These are phyloP conservation scores for Sus cebifrons DNA, from an alignment of 2,797 vertebrate species.

Conservation along the genomic window DNA sequence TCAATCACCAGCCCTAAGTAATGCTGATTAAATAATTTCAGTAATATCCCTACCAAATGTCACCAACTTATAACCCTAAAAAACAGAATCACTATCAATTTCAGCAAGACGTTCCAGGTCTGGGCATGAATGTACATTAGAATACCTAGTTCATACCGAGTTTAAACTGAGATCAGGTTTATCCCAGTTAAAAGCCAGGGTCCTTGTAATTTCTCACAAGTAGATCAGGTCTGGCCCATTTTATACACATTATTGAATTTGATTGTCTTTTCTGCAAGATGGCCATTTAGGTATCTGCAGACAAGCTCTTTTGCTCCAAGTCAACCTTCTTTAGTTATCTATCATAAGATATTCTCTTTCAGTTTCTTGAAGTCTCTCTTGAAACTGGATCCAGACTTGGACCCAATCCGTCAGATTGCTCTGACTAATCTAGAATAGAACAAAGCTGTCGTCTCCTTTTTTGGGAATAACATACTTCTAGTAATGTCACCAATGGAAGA, in stretches of 20 bases:
- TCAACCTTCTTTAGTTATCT: neutral
- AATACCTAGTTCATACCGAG: neutral
- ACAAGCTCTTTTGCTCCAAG: neutral
- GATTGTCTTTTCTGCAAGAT: slow-evolving; percentile 33
- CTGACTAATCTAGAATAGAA: neutral
- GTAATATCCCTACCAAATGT: neutral
- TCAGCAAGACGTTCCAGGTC: neutral
- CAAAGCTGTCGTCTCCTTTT: neutral
- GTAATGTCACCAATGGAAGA: neutral
- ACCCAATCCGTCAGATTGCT: neutral
- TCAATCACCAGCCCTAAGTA: neutral
- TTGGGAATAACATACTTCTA: neutral
- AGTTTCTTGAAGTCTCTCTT: neutral
- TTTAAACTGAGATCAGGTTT: neutral
- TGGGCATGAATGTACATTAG: neutral
- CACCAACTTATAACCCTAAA: neutral
- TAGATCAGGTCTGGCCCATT: neutral
- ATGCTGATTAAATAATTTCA: slow-evolving; percentile 8
- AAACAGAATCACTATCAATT: neutral
- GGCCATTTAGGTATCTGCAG: neutral
- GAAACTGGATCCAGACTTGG: neutral
- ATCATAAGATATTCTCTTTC: neutral
- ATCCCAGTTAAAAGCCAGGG: neutral
- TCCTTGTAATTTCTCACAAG: neutral
- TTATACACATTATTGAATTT: neutral